Evolutionary conservation across 2,113 vertebrate species (phyloP).

Genomic region (Phylloscopus trochiloides): DNA sequence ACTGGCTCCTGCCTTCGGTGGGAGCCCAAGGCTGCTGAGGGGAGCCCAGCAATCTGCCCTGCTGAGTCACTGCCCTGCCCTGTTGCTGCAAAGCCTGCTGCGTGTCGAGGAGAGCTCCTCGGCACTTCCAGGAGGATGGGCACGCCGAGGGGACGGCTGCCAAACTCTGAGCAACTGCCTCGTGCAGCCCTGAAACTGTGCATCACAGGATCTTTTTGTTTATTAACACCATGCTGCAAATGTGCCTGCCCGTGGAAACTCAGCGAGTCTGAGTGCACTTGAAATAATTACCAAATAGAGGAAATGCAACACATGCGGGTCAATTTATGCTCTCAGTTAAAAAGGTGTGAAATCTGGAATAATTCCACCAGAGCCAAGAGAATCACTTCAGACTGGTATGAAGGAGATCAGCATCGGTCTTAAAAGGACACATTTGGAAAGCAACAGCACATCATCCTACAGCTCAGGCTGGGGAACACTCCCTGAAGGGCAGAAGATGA

Average conservation of each 20-base stretch:
- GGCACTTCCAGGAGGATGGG: neutral
- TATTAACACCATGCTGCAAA: conserved; percentile 59
- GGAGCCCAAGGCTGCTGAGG: neutral
- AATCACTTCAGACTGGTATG: conserved; percentile 1
- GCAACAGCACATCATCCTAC: neutral
- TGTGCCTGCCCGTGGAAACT: conserved; percentile 44
- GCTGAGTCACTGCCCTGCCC: conserved; percentile 27
- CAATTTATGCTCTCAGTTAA: conserved; percentile 64
- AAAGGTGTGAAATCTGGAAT: conserved; percentile 67
- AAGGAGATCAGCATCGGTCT: neutral
- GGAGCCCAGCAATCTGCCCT: neutral
- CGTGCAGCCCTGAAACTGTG: conserved; percentile 23
- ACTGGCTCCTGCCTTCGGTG: neutral
- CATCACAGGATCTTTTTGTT: conserved; percentile 48
- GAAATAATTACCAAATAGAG: conserved; percentile 59
- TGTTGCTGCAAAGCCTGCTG: neutral
- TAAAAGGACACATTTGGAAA: neutral
- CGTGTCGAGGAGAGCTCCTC: neutral
- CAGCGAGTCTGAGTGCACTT: neutral
- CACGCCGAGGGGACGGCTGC: neutral
- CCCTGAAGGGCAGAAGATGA: neutral
- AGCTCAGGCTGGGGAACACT: neutral
- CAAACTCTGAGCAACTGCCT: conserved; percentile 29
- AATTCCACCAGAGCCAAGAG: conserved; percentile 53
- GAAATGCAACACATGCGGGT: conserved; percentile 65